phyloP scores from a whole-genome alignment of 2,888 invertebrate species.

The Diadromus collaris region DNA sequence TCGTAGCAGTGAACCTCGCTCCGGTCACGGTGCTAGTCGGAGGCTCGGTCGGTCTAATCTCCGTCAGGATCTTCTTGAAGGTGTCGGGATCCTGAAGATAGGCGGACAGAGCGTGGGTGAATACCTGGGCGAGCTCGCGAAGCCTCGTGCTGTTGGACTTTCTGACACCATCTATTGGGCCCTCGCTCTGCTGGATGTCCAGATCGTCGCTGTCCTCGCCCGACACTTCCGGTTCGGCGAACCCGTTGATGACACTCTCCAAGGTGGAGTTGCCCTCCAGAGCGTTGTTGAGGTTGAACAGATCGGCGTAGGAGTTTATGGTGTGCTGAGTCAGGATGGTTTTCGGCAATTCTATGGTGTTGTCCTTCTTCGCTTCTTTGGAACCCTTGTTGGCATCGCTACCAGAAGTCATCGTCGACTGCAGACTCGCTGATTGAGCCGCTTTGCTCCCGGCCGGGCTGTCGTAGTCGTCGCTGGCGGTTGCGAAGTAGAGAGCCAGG shows the following conservation, averaged over 20 bases:
- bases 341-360: slow-evolving; percentile 81
- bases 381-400: slow-evolving; percentile 27
- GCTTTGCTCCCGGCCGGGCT: slow-evolving; percentile 76
- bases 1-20: slow-evolving; percentile 67
- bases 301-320: slow-evolving; percentile 83
- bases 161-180: slow-evolving; percentile 82
- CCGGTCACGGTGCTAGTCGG: slow-evolving; percentile 80
- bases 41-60: slow-evolving; percentile 90
- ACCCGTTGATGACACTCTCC: slow-evolving; percentile 53
- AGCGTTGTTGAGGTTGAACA: slow-evolving; percentile 79
- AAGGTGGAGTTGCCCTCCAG: slow-evolving; percentile 67
- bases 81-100: slow-evolving; percentile 92
- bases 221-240: slow-evolving; percentile 68
- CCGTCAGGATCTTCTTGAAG: slow-evolving; percentile 88
- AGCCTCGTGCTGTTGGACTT: slow-evolving; percentile 83
- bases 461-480: slow-evolving; percentile 82
- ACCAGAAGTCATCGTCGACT: slow-evolving; percentile 22
- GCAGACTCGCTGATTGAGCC: slow-evolving; percentile 62
- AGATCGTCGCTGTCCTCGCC: slow-evolving; percentile 80
- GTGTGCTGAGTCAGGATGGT: slow-evolving; percentile 86
- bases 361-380: slow-evolving; percentile 55
- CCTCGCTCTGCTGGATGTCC: slow-evolving; percentile 84
- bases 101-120: slow-evolving; percentile 91
- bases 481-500: slow-evolving; percentile 90
- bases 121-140: slow-evolving; percentile 90